Evolutionary conservation across 2,797 vertebrate species (phyloP).

Genomic region (Cyclura pinguis): DNA sequence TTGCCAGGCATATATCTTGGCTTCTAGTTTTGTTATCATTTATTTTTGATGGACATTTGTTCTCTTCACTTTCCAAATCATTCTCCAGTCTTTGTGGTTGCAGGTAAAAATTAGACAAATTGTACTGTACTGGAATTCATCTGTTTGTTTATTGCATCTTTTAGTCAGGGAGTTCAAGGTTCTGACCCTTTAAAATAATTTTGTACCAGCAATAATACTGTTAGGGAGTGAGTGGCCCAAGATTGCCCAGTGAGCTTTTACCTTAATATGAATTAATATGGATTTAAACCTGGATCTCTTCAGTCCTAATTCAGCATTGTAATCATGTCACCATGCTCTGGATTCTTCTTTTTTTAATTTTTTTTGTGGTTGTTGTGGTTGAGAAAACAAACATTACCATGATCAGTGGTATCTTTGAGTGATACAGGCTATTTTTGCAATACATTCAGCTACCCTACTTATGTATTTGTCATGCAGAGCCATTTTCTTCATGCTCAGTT

Average conservation of each 20-base stretch:
- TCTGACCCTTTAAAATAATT: background rate
- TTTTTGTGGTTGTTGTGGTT: too few relatives aligned
- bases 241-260: background rate
- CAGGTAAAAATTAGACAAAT: background rate
- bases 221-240: background rate
- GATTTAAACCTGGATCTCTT: background rate
- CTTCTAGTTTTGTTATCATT: background rate
- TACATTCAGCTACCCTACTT: background rate
- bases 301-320: background rate
- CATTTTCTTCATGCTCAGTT: background rate
- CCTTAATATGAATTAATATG: too few relatives aligned
- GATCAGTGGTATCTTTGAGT: background rate
- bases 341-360: background rate
- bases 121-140: too few relatives aligned
- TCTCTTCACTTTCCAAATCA: background rate
- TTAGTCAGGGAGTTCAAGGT: background rate
- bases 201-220: background rate
- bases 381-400: background rate
- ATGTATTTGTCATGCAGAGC: too few relatives aligned
- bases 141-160: background rate
- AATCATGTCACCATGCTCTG: background rate
- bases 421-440: background rate
- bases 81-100: background rate
- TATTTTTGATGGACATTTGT: background rate
- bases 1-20: background rate